Conservation (phyloP, 2,888 invertebrate species). For the Heliconius cydno region DNA sequence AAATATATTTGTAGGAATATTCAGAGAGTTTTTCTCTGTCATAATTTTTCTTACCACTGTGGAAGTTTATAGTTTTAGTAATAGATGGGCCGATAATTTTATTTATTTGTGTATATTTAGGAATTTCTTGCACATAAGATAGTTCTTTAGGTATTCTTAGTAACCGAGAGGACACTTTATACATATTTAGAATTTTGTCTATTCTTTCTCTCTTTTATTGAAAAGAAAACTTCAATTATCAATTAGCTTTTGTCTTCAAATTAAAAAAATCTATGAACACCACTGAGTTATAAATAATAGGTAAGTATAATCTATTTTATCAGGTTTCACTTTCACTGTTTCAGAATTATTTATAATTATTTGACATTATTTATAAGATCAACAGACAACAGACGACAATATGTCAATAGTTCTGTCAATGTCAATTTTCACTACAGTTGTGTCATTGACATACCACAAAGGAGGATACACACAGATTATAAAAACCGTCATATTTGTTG, state of each 20-base stretch:
- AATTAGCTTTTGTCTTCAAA: neutral
- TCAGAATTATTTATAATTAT: constrained; percentile 10
- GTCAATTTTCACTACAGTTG: neutral
- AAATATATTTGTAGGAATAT: constrained; percentile 56
- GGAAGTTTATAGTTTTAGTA: constrained; percentile 16
- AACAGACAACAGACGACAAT: neutral
- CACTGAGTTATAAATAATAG: neutral
- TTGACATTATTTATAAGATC: neutral
- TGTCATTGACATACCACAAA: neutral
- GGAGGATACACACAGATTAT: neutral
- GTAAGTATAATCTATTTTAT: neutral
- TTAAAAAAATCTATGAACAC: no score
- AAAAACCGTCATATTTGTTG: no score
- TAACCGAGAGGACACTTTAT: constrained; percentile 32
- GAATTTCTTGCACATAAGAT: constrained; percentile 13
- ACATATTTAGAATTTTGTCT: constrained; percentile 33
- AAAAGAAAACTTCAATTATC: neutral
- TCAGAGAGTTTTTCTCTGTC: constrained; percentile 29
- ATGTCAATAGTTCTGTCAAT: neutral
- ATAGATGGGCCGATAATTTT: constrained; percentile 18
- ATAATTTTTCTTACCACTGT: constrained; percentile 31
- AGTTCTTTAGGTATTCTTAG: constrained; percentile 39
- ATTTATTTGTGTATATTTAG: constrained; percentile 25
- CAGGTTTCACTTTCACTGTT: neutral
- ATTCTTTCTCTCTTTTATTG: neutral